Evolutionary conservation across 2,113 vertebrate genomes (phyloP).

Genomic region (Lontra canadensis): DNA sequence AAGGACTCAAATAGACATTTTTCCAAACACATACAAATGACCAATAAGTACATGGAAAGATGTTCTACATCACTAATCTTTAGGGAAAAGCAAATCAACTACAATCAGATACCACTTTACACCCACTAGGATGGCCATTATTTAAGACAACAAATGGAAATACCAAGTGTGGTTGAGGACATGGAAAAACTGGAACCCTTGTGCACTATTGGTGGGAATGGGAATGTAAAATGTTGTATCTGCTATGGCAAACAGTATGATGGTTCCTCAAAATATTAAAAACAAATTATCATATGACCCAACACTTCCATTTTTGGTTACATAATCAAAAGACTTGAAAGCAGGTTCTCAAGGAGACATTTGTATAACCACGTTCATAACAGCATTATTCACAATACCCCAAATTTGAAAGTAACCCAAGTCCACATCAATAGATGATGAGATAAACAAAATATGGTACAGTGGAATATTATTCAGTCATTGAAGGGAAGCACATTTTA

Average conservation of each 20-base stretch:
- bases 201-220: background rate
- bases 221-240: background rate
- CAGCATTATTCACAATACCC: background rate
- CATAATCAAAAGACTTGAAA: background rate
- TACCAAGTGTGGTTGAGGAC: background rate
- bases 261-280: background rate
- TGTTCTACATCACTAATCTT: background rate
- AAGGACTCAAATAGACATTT: background rate
- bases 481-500: background rate
- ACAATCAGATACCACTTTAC: background rate
- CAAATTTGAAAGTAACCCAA: background rate
- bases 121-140: background rate
- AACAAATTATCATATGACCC: background rate
- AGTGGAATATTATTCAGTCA: background rate
- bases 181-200: background rate
- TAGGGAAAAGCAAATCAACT: background rate
- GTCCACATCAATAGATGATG: background rate
- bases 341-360: background rate
- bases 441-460: background rate
- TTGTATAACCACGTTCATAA: background rate
- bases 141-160: background rate
- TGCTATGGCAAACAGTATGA: background rate
- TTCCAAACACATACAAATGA: background rate
- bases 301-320: background rate
- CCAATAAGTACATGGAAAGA: background rate